These are phyloP conservation scores for Chrysaora quinquecirrha DNA, from an alignment of 30 jellyfish, hydroid and myxozoan species.

Conservation along the genomic window DNA sequence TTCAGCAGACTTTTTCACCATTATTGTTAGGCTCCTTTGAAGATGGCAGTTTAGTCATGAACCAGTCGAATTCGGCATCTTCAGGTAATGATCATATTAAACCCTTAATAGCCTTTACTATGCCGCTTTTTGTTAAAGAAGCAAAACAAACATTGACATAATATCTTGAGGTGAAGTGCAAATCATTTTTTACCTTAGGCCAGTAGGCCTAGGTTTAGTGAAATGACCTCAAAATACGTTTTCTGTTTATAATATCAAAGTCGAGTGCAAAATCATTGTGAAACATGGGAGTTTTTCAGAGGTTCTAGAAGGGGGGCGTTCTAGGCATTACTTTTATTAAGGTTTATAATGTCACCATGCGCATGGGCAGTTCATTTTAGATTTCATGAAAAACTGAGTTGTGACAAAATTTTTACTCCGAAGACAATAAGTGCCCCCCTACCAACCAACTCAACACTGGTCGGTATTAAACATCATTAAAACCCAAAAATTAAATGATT, in stretches of 20 bases:
- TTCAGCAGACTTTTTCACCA: slow-evolving; percentile 16
- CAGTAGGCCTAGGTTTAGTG: slow-evolving; percentile 1
- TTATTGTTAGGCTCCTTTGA: slow-evolving; percentile 9
- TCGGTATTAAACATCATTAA: slow-evolving; percentile 9
- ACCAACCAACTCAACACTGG: slow-evolving; percentile 15
- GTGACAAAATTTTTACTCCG: slow-evolving; percentile 4
- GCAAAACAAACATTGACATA: slow-evolving; percentile 15
- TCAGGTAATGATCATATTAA: slow-evolving; percentile 15
- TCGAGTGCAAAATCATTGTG: slow-evolving; percentile 15
- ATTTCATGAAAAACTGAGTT: slow-evolving; percentile 13
- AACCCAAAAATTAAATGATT: slow-evolving; percentile 1
- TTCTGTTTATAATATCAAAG: slow-evolving; percentile 10
- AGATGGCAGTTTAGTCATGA: slow-evolving; percentile 10
- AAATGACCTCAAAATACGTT: slow-evolving; percentile 1
- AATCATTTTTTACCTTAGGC: not conserved
- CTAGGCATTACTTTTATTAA: not conserved
- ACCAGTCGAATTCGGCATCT: slow-evolving; percentile 13
- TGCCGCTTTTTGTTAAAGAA: not conserved
- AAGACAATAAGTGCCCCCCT: slow-evolving; percentile 17
- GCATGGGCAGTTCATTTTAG: slow-evolving; percentile 14
- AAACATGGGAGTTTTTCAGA: slow-evolving; percentile 13
- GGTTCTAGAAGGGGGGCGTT: slow-evolving; percentile 16
- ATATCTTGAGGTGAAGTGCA: slow-evolving; percentile 10
- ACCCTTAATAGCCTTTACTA: slow-evolving; percentile 2
- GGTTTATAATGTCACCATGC: slow-evolving; percentile 18